Evolutionary conservation across 2,113 vertebrate genomes (phyloP).

Genomic region (Sinocyclocheilus anshuiensis): DNA sequence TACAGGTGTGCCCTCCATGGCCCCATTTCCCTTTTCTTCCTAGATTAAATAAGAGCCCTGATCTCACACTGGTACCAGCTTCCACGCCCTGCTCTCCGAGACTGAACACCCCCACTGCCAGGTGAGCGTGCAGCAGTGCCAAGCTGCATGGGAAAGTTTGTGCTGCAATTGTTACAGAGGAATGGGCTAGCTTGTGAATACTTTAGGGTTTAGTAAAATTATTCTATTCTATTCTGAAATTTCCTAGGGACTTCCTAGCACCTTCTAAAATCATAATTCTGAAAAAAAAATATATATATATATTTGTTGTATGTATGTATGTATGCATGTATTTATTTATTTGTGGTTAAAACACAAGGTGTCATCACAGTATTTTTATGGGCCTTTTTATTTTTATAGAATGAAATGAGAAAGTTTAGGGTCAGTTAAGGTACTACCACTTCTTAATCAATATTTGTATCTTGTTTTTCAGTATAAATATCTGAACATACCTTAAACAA

Average conservation of each 20-base stretch:
- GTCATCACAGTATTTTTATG: no score
- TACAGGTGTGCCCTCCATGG: constrained; percentile 79
- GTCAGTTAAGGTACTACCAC: no score
- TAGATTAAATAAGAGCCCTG: constrained; percentile 50
- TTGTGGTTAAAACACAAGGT: no score
- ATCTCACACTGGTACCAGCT: constrained; percentile 47
- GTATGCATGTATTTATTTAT: no score
- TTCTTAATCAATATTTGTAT: no score
- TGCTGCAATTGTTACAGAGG: neutral
- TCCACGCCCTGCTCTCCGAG: constrained; percentile 30
- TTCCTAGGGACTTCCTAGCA: neutral
- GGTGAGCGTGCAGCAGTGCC: constrained; percentile 6
- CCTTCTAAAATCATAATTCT: neutral
- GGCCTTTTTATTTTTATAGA: no score
- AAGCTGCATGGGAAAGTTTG: constrained; percentile 12
- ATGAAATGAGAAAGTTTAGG: no score
- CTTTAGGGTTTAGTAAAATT: neutral
- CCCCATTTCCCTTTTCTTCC: constrained; percentile 80
- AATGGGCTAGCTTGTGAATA: neutral
- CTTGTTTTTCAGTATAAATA: no score
- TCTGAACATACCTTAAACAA: no score
- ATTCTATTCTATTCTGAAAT: neutral
- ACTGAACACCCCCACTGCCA: constrained; percentile 19
- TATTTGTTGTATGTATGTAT: no score
- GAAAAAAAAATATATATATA: no score